Evolutionary conservation across 2,113 vertebrate species (phyloP).

Genomic region (Illadopsis cleaveri): DNA sequence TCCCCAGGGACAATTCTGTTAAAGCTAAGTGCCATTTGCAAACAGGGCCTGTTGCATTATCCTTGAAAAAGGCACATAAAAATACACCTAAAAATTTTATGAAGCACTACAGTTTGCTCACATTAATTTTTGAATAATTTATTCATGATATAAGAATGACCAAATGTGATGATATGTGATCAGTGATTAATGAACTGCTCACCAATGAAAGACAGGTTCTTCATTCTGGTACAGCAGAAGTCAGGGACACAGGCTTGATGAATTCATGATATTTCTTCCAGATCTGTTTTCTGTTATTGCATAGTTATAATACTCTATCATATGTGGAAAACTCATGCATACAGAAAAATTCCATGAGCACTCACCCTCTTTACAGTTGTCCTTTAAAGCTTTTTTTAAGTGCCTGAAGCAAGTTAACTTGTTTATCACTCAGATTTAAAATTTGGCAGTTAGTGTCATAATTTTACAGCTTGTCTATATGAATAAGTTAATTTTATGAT

Average conservation of each 20-base stretch:
- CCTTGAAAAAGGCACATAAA: slow-evolving; percentile 7
- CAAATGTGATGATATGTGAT: background rate
- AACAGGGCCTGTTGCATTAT: background rate
- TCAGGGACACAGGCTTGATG: background rate
- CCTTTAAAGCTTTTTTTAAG: slow-evolving; percentile 27
- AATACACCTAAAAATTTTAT: background rate
- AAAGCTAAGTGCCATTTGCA: background rate
- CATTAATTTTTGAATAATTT: background rate
- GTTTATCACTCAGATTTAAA: slow-evolving; percentile 55
- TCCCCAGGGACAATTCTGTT: background rate
- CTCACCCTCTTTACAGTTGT: background rate
- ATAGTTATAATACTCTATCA: background rate
- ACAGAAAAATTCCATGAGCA: background rate
- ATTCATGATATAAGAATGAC: background rate
- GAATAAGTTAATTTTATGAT: slow-evolving; percentile 40
- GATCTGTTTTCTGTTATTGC: background rate
- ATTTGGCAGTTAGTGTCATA: slow-evolving; percentile 12
- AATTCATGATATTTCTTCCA: background rate
- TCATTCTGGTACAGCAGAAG: background rate
- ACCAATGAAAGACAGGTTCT: background rate
- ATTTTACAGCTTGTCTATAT: slow-evolving; percentile 25
- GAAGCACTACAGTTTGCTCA: background rate
- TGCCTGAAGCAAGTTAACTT: slow-evolving; percentile 9
- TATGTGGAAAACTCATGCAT: background rate
- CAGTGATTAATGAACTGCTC: background rate